Base-by-base conservation (phyloP, 1,140 invertebrate genomes). In the Drosophila asahinai region DNA sequence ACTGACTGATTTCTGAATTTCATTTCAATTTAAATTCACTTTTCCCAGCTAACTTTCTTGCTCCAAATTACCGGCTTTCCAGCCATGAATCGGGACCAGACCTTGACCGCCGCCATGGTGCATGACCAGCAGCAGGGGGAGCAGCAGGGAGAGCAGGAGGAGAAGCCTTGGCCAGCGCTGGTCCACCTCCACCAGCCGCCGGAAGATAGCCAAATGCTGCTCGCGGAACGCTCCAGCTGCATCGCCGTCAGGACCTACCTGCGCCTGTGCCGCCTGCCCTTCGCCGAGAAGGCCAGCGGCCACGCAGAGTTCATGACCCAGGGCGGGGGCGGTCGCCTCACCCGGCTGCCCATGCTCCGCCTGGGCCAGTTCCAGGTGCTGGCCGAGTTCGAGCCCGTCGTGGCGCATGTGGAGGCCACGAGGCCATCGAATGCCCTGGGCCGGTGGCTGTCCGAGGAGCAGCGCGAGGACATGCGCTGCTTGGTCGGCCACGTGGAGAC, bases 231-330 rank as follows among this genome's bases (percentile, higher is more conserved):
- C 94, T 97, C 97, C 14, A 97, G 96, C 87, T 97, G 97, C 91
- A 93, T 98, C 5, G 96, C 97, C n/a, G 97, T 98, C 0, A 96
- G 98, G 93, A 96, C 98, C 4, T 99, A 97, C 92, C 94, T 99
- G 9, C 97, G 97, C 94, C 99, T 99, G 97, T 97, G 97, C 86
- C 95, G 95, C 38, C 93, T 99, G 7, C 95, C 97, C 17, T 98
- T 95, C 91, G 93, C 94, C 92, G 95, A 97, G 17, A 95, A 96
- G 78, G 95, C 96, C 75, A 94, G 96, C 84, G 95, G 95, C 67
- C 99, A 99, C 94, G 98, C 98, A 1, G 97, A 99, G 91, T 96
- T 96, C 77, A 99, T 99, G 97, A 98, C 98, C 5, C 98, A 98
- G 0, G 96, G 97, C 14, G 97, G 97, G 0, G 96, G 97, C 14